A percentile compares a stretch with the other conserved stretches of the same genome.
Conservation (phyloP, 2,888 invertebrate genomes). For the Tipula confusa region DNA sequence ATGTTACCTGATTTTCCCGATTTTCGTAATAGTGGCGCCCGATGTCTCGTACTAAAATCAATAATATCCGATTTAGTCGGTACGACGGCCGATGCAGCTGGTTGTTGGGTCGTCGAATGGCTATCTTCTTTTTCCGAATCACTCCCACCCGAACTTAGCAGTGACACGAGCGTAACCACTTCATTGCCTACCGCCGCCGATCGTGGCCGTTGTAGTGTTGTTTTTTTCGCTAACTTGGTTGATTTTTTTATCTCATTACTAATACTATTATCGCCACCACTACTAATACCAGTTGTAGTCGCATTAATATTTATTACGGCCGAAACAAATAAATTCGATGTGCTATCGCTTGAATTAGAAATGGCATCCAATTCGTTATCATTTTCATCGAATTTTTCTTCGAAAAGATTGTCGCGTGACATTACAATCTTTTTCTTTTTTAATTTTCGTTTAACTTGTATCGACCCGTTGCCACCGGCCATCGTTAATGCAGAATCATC, state of each 20-base stretch:
- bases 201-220: constrained; percentile 38
- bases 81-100: constrained; percentile 29
- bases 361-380: neutral
- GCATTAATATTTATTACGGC: neutral
- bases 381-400: neutral
- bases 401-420: neutral
- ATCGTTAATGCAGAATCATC: constrained; percentile 37
- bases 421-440: constrained; percentile 35
- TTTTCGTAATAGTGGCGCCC: constrained; percentile 45
- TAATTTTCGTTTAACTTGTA: constrained; percentile 42
- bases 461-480: neutral
- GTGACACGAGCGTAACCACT: constrained; percentile 63
- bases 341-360: neutral
- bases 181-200: constrained; percentile 45
- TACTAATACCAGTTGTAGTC: neutral
- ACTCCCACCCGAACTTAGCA: constrained; percentile 62
- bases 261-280: neutral
- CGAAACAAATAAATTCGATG: neutral
- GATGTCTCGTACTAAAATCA: constrained; percentile 34
- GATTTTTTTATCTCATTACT: neutral
- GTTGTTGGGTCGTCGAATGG: constrained; percentile 29
- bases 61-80: constrained; percentile 35
- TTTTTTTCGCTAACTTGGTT: neutral
- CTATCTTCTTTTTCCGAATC: constrained; percentile 55
- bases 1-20: constrained; percentile 50